Evolutionary conservation across 1,140 invertebrate genomes (phyloP), one percentile per base, ranked within the genome.

Genomic region (Melipona quadrifasciata): DNA sequence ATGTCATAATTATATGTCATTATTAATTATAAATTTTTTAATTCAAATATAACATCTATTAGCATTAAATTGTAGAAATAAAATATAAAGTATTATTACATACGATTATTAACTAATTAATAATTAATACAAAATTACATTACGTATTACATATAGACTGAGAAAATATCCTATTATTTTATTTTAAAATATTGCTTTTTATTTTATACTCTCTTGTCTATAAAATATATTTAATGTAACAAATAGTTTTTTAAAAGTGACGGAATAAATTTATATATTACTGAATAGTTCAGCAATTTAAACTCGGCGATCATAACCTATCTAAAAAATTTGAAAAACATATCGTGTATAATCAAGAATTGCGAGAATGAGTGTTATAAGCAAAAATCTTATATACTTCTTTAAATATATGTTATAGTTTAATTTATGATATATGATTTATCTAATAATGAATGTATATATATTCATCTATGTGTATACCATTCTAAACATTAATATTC

Each of bases 291-390:
- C 57, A 17, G 4, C 5, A n/a, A 57, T 39, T 80, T 39, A 55
- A 80, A 70, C 70, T 70, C 24, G 11, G 16, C 77, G 53, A 21
- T 17, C 14, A 80, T 70, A 80, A 70, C 53, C 53, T 80, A 12
- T 67, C 12, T 51, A n/a, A 21, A n/a, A 21, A 53, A n/a, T 8
- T 67, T 55, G 12, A 31, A 12, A 34, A 10, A 55, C 19, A 10
- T 51, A 8, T 10, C 47, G 34, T 47, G 5, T 24, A 39, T 17
- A n/a, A n/a, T 71, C 24, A 47, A n/a, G 24, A 4, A 0, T 71
- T 3, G 2, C 12, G 24, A 39, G 27, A 27, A 11, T 47, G 34
- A 27, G 17, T 19, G 17, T 34, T n/a, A 24, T 27, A 8, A 55
- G n/a, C 39, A 12, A 39, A 70, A n/a, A 21, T 34, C 16, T 61